phyloP scores from a whole-genome alignment of 2,888 invertebrate species.

The Lycaena phlaeas region DNA sequence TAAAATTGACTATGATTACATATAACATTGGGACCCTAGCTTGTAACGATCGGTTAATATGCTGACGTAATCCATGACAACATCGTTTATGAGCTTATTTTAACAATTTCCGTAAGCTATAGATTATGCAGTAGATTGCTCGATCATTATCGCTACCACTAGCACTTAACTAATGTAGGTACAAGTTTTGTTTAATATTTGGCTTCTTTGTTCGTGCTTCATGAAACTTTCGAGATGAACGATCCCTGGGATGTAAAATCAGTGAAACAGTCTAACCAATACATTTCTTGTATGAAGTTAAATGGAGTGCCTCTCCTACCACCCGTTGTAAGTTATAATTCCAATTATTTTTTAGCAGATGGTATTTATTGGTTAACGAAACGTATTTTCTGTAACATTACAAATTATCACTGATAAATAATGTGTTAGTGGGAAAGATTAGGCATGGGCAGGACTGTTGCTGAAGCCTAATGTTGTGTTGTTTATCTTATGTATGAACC shows the following conservation, averaged over 20 bases:
- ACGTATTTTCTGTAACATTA: too few species aligned
- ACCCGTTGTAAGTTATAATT: slow-evolving; percentile 77
- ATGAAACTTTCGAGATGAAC: slow-evolving; percentile 39
- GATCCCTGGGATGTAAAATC: slow-evolving; percentile 66
- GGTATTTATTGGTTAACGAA: too few species aligned
- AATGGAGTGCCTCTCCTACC: slow-evolving; percentile 82
- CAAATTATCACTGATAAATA: too few species aligned
- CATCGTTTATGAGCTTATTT: slow-evolving; percentile 26
- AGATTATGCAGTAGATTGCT: neutral
- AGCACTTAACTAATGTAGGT: neutral
- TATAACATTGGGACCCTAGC: neutral
- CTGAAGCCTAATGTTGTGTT: too few species aligned
- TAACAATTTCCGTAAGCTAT: slow-evolving; percentile 5
- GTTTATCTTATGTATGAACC: too few species aligned
- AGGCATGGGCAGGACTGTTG: too few species aligned
- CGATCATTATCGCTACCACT: neutral
- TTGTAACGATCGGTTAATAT: slow-evolving; percentile 21
- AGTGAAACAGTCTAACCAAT: slow-evolving; percentile 53
- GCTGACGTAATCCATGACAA: slow-evolving; percentile 65
- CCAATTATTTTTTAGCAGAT: too few species aligned
- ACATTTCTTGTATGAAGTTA: slow-evolving; percentile 80
- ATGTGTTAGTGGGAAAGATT: too few species aligned
- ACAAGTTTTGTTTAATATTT: neutral
- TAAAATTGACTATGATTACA: neutral
- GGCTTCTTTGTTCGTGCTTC: slow-evolving; percentile 1